Base-by-base conservation (phyloP, 2,113 vertebrate genomes). In the Notothenia rossii region DNA sequence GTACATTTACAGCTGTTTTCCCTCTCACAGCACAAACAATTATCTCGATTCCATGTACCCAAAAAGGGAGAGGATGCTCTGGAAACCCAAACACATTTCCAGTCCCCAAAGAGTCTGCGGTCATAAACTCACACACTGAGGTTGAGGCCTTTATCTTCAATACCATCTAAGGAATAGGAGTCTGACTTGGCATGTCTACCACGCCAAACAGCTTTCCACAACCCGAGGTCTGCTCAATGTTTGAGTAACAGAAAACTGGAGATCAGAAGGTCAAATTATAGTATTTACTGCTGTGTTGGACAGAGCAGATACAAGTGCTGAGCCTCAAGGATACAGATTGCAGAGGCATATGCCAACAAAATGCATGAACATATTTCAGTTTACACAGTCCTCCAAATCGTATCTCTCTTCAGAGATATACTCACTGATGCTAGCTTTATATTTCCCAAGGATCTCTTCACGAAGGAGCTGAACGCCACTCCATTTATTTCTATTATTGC, bases 111-210 rank as follows among this genome's bases (percentile, higher is more conserved):
- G 62, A 79, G 54, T 29, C 43, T 4, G 17, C 66, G 68, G 76
- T 88, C 85, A 81, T 75, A 65, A 78, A 73, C 79, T 80, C 33
- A 55, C 84, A 88, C 54, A 72, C 77, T 85, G 77, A 65, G 67
- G 77, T 70, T 83, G 75, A 67, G 83, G 80, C 65, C 17, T 87
- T 87, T 81, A 91, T 89, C 79, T 82, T 70, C 90, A 86, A 84
- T 85, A 93, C 94, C 94, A 94, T 95, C 92, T 95, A 94, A 91
- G 95, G 95, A 92, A 92, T 84, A 86, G 81, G 64, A 88, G 79
- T 65, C 85, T 50, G 49, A 82, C 85, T 93, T 91, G 92, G 92
- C 91, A 90, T 83, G 81, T 81, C 20, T 64, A 77, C 22, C 55
- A 69, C 56, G 48, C 61, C 85, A 90, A 82, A 84, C 88, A 88